Conservation (phyloP, 2,797 vertebrate species). For the Halcyon chelicuti region DNA sequence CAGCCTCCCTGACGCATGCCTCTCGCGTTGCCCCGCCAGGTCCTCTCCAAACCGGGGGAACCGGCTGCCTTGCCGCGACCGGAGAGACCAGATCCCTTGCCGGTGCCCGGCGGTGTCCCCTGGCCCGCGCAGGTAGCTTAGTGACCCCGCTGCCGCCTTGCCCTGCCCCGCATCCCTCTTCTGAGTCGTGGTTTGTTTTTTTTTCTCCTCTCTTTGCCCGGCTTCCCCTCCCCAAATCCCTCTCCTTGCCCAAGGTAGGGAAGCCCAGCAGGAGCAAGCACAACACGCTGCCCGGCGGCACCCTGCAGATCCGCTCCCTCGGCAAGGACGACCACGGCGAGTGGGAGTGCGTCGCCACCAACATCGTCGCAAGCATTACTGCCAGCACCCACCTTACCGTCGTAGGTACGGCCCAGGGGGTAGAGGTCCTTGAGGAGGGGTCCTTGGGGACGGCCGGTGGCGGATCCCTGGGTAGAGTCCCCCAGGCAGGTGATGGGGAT, state of each 20-base stretch:
- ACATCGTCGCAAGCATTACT: constrained; percentile 99
- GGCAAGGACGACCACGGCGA: constrained; percentile 99
- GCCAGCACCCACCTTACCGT: constrained; percentile 98
- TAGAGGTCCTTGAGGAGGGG: neutral
- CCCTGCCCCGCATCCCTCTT: neutral
- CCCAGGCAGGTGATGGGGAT: neutral
- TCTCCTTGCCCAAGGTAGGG: constrained; percentile 90
- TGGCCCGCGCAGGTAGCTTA: constrained; percentile 58
- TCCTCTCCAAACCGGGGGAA: constrained; percentile 32
- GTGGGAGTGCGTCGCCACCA: constrained; percentile 98
- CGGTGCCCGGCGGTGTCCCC: constrained; percentile 46
- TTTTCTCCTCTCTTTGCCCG: neutral
- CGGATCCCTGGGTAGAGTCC: neutral
- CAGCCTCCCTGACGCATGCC: constrained; percentile 31
- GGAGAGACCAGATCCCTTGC: constrained; percentile 42
- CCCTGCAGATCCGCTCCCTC: constrained; percentile 95
- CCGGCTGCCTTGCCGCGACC: constrained; percentile 18
- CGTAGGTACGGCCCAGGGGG: constrained; percentile 84
- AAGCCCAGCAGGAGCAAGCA: constrained; percentile 99
- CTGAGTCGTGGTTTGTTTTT: constrained; percentile 17
- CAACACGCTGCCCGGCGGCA: constrained; percentile 94
- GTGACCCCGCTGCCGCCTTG: neutral
- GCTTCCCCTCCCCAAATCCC: constrained; percentile 11
- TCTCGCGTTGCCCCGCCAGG: constrained; percentile 45
- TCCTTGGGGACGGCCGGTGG: accelerated